These are phyloP conservation scores for Piezodorus guildinii DNA, from an alignment of 1,140 invertebrate species.

Conservation along the genomic window DNA sequence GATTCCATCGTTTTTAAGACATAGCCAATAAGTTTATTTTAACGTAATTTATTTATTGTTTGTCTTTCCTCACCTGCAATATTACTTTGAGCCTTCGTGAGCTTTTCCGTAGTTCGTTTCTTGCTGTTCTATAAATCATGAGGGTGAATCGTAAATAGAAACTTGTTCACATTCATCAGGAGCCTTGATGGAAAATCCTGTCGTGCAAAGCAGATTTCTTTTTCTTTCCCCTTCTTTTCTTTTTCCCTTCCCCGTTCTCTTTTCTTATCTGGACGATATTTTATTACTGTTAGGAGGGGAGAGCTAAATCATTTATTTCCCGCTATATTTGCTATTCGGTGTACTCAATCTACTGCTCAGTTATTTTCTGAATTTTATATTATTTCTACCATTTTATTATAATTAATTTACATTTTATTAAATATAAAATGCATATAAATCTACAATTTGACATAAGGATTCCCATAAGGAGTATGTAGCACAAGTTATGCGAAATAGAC, in stretches of 20 bases:
- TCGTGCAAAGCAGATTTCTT: neutral
- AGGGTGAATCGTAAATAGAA: neutral
- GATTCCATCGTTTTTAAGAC: no score
- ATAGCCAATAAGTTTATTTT: no score
- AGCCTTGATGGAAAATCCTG: neutral
- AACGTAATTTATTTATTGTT: no score
- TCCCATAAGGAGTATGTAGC: no score
- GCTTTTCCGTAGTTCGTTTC: neutral
- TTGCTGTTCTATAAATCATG: neutral
- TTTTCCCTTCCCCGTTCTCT: neutral
- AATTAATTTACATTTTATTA: no score
- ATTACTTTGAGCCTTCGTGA: no score
- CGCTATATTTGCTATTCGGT: neutral
- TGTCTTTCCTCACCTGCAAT: no score
- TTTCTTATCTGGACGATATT: slow-evolving; percentile 5
- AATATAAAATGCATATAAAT: no score
- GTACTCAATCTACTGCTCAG: neutral
- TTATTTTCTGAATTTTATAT: no score
- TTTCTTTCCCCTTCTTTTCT: neutral
- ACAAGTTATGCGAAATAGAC: no score
- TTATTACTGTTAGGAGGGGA: neutral
- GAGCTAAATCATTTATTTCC: neutral
- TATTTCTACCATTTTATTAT: no score
- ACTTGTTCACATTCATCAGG: neutral
- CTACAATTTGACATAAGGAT: no score